Percentiles rank a stretch among this genome's conserved stretches.
Conservation (phyloP, 2,113 vertebrate species). For the Chloropsis cyanopogon region DNA sequence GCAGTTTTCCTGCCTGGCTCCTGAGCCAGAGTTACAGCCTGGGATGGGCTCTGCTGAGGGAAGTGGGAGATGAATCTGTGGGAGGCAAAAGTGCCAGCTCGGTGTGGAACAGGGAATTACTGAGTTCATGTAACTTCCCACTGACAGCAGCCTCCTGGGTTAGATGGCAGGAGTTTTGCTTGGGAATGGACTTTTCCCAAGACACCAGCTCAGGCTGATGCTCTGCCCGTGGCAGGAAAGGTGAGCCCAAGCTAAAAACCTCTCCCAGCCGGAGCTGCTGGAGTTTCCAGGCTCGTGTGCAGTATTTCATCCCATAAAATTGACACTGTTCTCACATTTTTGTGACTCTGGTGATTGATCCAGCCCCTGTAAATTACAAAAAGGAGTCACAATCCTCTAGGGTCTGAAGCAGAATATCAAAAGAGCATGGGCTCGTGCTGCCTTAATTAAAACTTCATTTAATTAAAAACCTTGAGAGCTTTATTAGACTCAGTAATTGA, state of each 20-base stretch:
- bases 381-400: conserved; percentile 60
- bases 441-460: conserved; percentile 95
- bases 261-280: background rate
- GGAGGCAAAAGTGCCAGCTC: background rate
- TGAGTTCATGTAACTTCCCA: background rate
- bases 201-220: background rate
- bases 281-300: background rate
- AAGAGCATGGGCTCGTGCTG: conserved; percentile 42
- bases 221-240: background rate
- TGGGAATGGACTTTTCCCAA: background rate
- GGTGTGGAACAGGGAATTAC: background rate
- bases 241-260: background rate
- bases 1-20: background rate
- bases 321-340: conserved; percentile 40
- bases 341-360: conserved; percentile 50
- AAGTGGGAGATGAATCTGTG: background rate
- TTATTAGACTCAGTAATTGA: conserved; percentile 94
- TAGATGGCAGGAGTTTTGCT: background rate
- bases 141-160: background rate
- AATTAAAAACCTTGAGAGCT: conserved; percentile 90
- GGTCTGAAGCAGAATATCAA: conserved; percentile 73
- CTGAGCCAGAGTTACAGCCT: background rate
- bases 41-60: background rate
- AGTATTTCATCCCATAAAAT: background rate
- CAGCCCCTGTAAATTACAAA: conserved; percentile 42